Conservation (phyloP, 2,113 vertebrate genomes). For the Paradisaea rubra region DNA sequence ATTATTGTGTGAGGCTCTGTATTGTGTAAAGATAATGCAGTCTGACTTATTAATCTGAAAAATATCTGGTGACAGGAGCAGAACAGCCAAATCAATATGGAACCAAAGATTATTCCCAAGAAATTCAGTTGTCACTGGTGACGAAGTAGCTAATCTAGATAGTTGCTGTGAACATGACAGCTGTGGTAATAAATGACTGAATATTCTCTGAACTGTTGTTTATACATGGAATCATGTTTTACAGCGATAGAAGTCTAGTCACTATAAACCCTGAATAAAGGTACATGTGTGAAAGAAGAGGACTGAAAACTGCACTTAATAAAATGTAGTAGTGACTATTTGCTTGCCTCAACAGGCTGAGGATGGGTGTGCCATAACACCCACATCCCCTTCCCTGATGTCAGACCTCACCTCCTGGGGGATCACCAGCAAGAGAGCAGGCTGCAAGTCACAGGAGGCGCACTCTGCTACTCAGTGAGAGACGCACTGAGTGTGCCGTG, state of each 20-base stretch:
- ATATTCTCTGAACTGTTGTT: not conserved
- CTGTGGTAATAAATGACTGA: not conserved
- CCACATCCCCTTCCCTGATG: not conserved
- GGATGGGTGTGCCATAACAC: not conserved
- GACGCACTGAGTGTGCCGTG: fast-evolving
- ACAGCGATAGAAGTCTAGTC: not conserved
- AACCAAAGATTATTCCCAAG: not conserved
- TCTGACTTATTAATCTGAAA: not conserved
- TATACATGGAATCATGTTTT: not conserved
- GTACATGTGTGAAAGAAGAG: not conserved
- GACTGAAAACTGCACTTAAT: not conserved
- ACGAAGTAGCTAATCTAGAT: not conserved
- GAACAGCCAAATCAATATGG: not conserved
- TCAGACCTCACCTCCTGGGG: not conserved
- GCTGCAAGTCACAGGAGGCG: not conserved
- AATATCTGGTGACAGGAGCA: not conserved
- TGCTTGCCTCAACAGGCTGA: not conserved
- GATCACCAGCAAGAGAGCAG: too few relatives aligned
- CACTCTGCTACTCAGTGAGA: not conserved
- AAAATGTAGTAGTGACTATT: not conserved
- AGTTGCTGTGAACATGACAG: not conserved
- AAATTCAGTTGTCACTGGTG: not conserved
- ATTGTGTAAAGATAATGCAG: not conserved
- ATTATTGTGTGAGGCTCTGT: fast-evolving
- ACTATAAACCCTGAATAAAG: not conserved